Evolutionary conservation across 1,140 invertebrate species (phyloP), one percentile per base, ranked within the genome.

Genomic region (Melitaea cinxia): DNA sequence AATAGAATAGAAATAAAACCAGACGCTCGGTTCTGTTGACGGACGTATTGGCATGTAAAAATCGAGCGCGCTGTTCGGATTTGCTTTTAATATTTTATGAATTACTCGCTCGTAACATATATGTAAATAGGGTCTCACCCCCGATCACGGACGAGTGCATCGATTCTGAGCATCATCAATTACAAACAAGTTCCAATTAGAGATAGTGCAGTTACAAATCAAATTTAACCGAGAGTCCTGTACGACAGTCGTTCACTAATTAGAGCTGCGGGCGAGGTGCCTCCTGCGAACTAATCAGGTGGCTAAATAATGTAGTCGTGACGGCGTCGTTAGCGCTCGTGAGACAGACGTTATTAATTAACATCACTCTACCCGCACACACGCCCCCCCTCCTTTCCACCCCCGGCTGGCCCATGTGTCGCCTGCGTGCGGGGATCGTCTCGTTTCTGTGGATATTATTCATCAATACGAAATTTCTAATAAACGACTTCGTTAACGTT

Each of bases 261-360:
- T 88, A 85, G 84, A 73, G 79, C 68, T 83, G 81, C 75, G 80
- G 81, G 81, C 77, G 72, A 75, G 71, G 75, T 74, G 77, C 71
- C 67, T 78, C 75, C 79, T 78, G 76, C 72, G 82, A 85, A 86
- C 88, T 90, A 88, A 90, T 90, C 88, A 88, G 88, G 83, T 88
- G 88, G 85, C 83, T 86, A 88, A 90, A 90, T 90, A 88, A 90
- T 88, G 82, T 86, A 88, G 77, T 86, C 85, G 83, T 88, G 85
- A 88, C 85, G 87, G 79, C 79, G 80, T 88, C 83, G 84, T 88
- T 88, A 87, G 79, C 78, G 83, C 80, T 86, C 80, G 85, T 85
- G 83, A 87, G 85, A 88, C 85, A 88, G 84, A 87, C 87, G 87
- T 88, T 88, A 89, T 89, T 89, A 89, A 88, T 89, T 89, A 89